phyloP scores from a whole-genome alignment of 2,797 vertebrate genomes.

The Balearica regulorum region DNA sequence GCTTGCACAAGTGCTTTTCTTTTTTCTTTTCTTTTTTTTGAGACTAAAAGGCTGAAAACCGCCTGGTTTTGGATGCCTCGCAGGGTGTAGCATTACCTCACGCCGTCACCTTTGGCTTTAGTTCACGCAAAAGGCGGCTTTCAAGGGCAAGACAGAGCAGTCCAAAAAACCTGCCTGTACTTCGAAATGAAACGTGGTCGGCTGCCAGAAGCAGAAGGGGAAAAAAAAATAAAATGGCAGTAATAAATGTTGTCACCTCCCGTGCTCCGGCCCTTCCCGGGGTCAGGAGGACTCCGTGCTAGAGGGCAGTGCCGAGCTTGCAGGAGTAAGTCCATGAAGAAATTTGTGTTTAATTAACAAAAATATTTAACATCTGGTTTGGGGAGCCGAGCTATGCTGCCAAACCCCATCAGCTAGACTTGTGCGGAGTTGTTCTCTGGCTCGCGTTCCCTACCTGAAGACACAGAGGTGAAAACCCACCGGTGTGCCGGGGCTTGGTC shows the following conservation, averaged over 20 bases:
- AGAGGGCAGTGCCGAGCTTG: background rate
- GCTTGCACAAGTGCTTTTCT: background rate
- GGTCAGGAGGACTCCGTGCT: background rate
- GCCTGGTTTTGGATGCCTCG: fast-evolving
- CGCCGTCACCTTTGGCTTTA: background rate
- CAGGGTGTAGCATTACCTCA: fast-evolving
- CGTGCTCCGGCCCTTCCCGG: fast-evolving
- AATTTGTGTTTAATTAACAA: background rate
- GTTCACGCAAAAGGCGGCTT: background rate
- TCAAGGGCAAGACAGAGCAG: background rate
- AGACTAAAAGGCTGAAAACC: background rate
- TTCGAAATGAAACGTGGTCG: fast-evolving
- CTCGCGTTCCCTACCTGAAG: background rate
- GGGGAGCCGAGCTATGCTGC: background rate
- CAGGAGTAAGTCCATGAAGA: background rate
- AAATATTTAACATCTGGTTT: fast-evolving
- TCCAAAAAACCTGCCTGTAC: background rate
- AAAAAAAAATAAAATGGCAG: no score
- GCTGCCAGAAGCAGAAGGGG: background rate
- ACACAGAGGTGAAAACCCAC: background rate
- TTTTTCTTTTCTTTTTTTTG: background rate
- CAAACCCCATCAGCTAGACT: background rate
- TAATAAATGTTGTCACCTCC: background rate
- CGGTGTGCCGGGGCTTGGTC: no score
- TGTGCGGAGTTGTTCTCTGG: background rate